Evolutionary conservation across 2,888 invertebrate species (phyloP).

Genomic region (Cataglyphis rosenhaueri): DNA sequence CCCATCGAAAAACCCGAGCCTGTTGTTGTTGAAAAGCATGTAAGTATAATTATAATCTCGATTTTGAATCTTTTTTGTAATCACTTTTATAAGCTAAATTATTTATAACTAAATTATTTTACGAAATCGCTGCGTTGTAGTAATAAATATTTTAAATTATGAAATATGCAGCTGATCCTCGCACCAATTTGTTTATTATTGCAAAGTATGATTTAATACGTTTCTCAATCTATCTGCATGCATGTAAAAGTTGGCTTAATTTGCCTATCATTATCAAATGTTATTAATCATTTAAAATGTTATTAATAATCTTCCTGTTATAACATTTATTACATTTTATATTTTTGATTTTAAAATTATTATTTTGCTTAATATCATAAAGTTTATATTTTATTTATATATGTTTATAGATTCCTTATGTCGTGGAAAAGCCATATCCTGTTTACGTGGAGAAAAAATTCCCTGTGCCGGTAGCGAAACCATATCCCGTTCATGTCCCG

Average conservation of each 20-base stretch:
- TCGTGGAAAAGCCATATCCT: slow-evolving; percentile 88
- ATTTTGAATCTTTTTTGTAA: neutral
- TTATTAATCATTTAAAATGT: no score
- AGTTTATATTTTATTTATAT: neutral
- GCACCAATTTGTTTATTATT: no score
- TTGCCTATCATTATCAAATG: no score
- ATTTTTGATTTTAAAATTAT: neutral
- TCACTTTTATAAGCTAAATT: neutral
- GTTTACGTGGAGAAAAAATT: slow-evolving; percentile 88
- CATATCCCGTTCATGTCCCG: slow-evolving; percentile 87
- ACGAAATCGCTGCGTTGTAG: no score
- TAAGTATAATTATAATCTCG: slow-evolving; percentile 65
- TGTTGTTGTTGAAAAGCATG: slow-evolving; percentile 87
- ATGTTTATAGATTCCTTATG: slow-evolving; percentile 86
- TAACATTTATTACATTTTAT: neutral
- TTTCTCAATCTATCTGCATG: no score
- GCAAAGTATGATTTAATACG: no score
- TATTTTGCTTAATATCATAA: neutral
- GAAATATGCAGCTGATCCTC: no score
- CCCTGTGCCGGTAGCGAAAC: slow-evolving; percentile 87
- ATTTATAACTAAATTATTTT: no score
- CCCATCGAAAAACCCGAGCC: slow-evolving; percentile 87
- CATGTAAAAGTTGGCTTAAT: no score
- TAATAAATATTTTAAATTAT: no score
- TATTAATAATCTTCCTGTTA: no score